Conservation (phyloP, 2,888 invertebrate genomes). For the Balanococcus diminutus region DNA sequence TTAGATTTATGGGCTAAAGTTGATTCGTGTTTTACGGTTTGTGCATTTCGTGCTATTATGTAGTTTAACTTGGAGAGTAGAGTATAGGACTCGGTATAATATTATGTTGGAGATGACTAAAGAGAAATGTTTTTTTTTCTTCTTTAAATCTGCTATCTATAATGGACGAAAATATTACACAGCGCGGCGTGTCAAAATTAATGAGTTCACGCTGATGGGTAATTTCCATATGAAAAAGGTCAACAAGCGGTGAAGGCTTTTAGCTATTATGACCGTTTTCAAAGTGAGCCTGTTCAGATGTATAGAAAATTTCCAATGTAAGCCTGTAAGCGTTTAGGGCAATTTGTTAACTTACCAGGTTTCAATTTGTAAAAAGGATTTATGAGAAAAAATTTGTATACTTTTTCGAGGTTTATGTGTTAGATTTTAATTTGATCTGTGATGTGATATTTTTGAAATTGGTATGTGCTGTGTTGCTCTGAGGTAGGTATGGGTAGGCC, state of each 20-base stretch:
- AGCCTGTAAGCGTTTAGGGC: not conserved
- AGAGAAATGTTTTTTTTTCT: not conserved
- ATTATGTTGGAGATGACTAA: not conserved
- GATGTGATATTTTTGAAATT: not conserved
- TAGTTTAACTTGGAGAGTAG: not conserved
- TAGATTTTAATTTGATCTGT: not conserved
- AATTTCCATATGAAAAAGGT: conserved; percentile 42
- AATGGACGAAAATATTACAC: conserved; percentile 20
- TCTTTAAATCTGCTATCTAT: not conserved
- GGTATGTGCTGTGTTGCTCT: not conserved
- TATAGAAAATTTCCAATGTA: not conserved
- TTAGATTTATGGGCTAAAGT: not conserved
- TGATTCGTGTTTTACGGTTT: conserved; percentile 28
- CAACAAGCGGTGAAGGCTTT: conserved; percentile 28
- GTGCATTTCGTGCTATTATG: conserved; percentile 6
- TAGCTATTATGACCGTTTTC: not conserved
- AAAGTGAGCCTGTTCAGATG: not conserved
- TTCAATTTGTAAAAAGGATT: not conserved
- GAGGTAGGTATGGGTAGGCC: not conserved
- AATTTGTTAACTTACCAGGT: not conserved
- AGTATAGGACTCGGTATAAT: too few relatives aligned
- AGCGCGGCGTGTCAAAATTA: conserved; percentile 19
- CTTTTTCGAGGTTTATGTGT: not conserved
- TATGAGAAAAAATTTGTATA: not conserved
- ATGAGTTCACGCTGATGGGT: conserved; percentile 40